phyloP scores from a whole-genome alignment of 2,888 invertebrate genomes.

The Margaritifera margaritifera region DNA sequence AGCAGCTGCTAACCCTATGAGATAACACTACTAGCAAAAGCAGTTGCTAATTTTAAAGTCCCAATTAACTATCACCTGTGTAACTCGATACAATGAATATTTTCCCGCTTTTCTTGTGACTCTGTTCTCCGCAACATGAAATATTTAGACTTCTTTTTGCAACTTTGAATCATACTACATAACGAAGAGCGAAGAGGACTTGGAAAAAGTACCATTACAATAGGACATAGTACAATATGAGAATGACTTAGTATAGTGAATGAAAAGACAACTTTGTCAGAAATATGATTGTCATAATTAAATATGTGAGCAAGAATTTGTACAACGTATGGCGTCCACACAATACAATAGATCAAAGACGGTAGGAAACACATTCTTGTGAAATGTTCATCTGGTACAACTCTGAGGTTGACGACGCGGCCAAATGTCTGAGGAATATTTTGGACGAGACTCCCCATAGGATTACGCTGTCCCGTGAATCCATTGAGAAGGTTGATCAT shows the following conservation, averaged over 20 bases:
- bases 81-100: too few species aligned
- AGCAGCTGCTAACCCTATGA: too few species aligned
- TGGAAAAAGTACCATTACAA: constrained; percentile 50
- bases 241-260: constrained; percentile 60
- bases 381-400: constrained; percentile 61
- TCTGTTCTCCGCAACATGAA: too few species aligned
- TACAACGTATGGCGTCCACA: constrained; percentile 63
- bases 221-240: constrained; percentile 60
- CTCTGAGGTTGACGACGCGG: constrained; percentile 56
- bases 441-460: constrained; percentile 41
- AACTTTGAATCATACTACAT: background rate
- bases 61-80: too few species aligned
- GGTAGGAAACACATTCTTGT: constrained; percentile 60
- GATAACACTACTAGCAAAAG: too few species aligned
- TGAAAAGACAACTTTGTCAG: constrained; percentile 44
- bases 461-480: constrained; percentile 50
- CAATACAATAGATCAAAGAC: constrained; percentile 47
- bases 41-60: too few species aligned
- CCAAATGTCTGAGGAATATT: constrained; percentile 50
- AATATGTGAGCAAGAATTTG: constrained; percentile 59
- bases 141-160: too few species aligned
- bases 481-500: constrained; percentile 64
- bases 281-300: constrained; percentile 27
- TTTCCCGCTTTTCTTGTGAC: too few species aligned
- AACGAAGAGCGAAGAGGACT: constrained; percentile 31